Evolutionary conservation across 2,888 invertebrate species (phyloP).

Genomic region (Drosophila diplacantha): DNA sequence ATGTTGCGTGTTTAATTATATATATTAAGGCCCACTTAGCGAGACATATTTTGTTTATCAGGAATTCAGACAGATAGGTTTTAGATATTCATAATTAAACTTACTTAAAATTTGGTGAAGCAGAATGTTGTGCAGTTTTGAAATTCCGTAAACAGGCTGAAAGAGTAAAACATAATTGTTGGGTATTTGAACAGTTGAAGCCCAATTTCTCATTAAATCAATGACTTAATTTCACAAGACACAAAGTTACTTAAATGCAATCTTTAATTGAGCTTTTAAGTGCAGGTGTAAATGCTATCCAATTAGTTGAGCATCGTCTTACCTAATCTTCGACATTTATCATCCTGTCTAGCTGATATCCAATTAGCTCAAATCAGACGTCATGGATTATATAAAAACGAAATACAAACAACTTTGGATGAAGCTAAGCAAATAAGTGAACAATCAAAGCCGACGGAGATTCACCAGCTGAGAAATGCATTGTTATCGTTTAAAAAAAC

Average conservation of each 20-base stretch:
- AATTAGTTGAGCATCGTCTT: constrained; percentile 4
- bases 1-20: constrained; percentile 29
- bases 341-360: neutral
- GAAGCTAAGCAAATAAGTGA: neutral
- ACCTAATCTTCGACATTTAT: constrained; percentile 4
- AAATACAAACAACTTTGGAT: neutral
- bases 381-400: neutral
- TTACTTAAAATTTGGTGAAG: neutral
- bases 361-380: constrained; percentile 3
- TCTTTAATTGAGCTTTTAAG: neutral
- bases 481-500: constrained; percentile 2
- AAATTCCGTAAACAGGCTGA: neutral
- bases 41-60: constrained; percentile 21
- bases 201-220: neutral
- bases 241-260: neutral
- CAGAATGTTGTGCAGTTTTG: neutral
- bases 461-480: neutral
- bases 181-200: no score
- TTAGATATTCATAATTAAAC: neutral
- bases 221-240: neutral
- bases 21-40: constrained; percentile 31
- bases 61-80: neutral
- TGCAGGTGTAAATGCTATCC: neutral
- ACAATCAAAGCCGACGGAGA: neutral
- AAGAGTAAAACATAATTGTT: neutral